Percentiles rank a stretch among this genome's conserved stretches.
Conservation (phyloP, 2,113 vertebrate genomes). For the Blennius ocellaris region DNA sequence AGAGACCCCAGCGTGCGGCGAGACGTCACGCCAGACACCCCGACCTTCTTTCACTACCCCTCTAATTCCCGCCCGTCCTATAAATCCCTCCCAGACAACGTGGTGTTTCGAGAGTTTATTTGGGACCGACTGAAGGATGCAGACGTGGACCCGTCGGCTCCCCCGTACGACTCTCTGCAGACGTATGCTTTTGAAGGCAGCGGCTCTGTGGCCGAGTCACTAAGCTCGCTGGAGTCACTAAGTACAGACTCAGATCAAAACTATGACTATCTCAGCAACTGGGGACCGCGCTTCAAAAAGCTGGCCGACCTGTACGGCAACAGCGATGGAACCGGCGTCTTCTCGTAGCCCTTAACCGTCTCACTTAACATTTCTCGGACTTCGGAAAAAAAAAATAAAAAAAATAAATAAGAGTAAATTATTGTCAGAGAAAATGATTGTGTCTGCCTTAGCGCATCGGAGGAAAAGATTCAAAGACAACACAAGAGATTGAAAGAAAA, state of each 20-base stretch:
- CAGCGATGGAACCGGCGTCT: constrained; percentile 84
- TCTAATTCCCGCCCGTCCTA: constrained; percentile 78
- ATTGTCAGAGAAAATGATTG: constrained; percentile 67
- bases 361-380: constrained; percentile 53
- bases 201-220: constrained; percentile 92
- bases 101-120: constrained; percentile 96
- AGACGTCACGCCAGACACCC: constrained; percentile 93
- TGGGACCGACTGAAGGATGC: constrained; percentile 96
- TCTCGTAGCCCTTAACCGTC: constrained; percentile 88
- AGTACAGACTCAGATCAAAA: constrained; percentile 97
- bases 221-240: constrained; percentile 94
- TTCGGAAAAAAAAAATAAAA: constrained; percentile 11
- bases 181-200: constrained; percentile 95
- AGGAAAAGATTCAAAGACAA: constrained; percentile 67
- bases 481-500: constrained; percentile 54
- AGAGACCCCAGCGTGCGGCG: constrained; percentile 89
- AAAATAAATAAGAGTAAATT: constrained; percentile 55
- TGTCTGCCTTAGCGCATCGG: constrained; percentile 54
- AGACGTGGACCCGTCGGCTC: constrained; percentile 90
- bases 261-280: constrained; percentile 97
- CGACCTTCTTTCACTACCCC: constrained; percentile 88
- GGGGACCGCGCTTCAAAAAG: constrained; percentile 96
- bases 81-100: constrained; percentile 92
- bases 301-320: constrained; percentile 96
- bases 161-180: constrained; percentile 96